phyloP scores from a whole-genome alignment of 1,140 invertebrate species.

The Chionoecetes opilio region DNA sequence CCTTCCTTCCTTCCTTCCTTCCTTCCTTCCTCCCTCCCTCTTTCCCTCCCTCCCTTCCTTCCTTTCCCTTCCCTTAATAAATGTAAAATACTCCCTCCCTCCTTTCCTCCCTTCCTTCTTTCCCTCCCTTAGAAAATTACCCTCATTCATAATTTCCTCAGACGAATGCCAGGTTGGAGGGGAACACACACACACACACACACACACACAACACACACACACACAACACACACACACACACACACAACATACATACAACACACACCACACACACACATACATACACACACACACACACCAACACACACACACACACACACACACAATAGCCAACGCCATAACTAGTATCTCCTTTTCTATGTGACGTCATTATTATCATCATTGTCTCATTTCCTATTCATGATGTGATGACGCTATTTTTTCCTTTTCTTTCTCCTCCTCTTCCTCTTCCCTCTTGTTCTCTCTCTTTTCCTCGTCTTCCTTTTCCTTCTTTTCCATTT shows the following conservation, averaged over 20 bases:
- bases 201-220: constrained; percentile 25
- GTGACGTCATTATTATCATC: neutral
- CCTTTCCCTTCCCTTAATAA: neutral
- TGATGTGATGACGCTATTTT: neutral
- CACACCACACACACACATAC: constrained; percentile 1
- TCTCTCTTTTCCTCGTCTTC: neutral
- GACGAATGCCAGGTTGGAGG: too few relatives aligned
- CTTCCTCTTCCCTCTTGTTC: neutral
- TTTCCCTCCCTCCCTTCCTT: neutral
- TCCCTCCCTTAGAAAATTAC: neutral
- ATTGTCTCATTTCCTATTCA: constrained; percentile 5
- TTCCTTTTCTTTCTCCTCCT: neutral
- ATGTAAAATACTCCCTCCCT: too few relatives aligned
- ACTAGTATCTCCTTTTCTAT: neutral
- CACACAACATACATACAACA: neutral
- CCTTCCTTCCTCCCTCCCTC: neutral
- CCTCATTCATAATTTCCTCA: constrained; percentile 20
- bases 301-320: constrained; percentile 18
- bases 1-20: neutral
- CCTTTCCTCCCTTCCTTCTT: neutral
- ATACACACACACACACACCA: neutral
- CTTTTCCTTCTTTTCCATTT: neutral
- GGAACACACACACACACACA: neutral
- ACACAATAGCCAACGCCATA: neutral
- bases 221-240: neutral